Percentiles rank a stretch among this genome's conserved stretches.
phyloP scores from a whole-genome alignment of 2,797 vertebrate genomes.

The Micrastur ruficollis region DNA sequence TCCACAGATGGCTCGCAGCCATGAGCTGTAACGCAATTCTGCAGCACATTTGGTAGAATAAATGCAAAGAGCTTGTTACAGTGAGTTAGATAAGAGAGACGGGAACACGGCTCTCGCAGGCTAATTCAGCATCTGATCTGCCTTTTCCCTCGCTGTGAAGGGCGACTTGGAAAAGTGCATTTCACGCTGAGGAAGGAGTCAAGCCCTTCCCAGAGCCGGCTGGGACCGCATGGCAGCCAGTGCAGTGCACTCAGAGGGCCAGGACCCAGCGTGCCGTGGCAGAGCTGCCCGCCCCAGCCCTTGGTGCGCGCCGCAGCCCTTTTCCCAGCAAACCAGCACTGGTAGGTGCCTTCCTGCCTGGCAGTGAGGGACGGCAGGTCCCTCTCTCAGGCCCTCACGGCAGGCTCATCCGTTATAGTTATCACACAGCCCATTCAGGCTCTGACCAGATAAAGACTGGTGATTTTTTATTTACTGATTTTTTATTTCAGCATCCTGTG shows the following conservation, averaged over 20 bases:
- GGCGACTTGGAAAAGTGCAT: slow-evolving; percentile 48
- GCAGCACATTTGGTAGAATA: slow-evolving; percentile 78
- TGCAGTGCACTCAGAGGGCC: fast-evolving
- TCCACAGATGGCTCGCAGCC: slow-evolving; percentile 80
- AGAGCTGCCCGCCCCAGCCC: neutral
- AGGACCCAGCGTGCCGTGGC: fast-evolving
- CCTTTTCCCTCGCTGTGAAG: slow-evolving; percentile 60
- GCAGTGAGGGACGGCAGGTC: neutral
- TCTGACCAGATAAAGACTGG: slow-evolving; percentile 59
- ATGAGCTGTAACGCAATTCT: slow-evolving; percentile 76
- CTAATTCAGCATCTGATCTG: slow-evolving; percentile 66
- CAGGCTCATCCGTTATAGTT: slow-evolving; percentile 36
- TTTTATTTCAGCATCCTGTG: slow-evolving; percentile 39
- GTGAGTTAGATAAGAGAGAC: slow-evolving; percentile 76
- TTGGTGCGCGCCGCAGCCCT: fast-evolving
- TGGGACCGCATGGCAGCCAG: neutral
- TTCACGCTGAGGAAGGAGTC: neutral
- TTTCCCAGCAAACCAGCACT: neutral
- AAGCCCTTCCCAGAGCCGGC: neutral
- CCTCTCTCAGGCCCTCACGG: neutral
- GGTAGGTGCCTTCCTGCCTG: neutral
- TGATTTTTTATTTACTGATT: slow-evolving; percentile 50
- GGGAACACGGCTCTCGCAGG: slow-evolving; percentile 60
- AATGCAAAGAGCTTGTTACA: slow-evolving; percentile 80
- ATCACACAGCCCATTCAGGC: slow-evolving; percentile 26